Evolutionary conservation across 2,797 vertebrate species (phyloP).

Genomic region (Pipistrellus pygmaeus): DNA sequence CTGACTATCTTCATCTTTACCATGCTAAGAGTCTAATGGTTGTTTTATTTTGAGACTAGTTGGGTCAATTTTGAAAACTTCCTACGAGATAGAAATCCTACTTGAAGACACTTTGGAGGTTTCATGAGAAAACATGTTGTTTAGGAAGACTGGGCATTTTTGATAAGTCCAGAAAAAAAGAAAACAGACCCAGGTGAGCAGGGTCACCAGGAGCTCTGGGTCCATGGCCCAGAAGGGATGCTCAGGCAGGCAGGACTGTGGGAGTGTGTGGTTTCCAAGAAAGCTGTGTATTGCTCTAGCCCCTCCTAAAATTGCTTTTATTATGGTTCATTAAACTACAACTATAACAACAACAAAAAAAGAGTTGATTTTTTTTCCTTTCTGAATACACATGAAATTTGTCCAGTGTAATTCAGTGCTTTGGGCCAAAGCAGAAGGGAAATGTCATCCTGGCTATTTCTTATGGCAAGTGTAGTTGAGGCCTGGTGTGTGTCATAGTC

Average conservation of each 20-base stretch:
- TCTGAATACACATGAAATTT: constrained; percentile 37
- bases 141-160: not conserved
- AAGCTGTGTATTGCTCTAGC: not conserved
- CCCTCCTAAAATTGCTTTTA: not conserved
- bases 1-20: not conserved
- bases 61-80: not conserved
- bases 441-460: not conserved
- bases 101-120: not conserved
- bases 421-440: not conserved
- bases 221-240: not conserved
- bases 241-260: not conserved
- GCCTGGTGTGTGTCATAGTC: not conserved
- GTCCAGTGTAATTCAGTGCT: not conserved
- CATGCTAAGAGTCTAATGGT: not conserved
- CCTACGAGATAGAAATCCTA: not conserved
- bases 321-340: not conserved
- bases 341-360: constrained; percentile 9
- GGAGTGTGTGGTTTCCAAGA: not conserved
- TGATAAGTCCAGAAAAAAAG: not conserved
- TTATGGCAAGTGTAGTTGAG: not conserved
- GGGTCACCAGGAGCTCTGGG: not conserved
- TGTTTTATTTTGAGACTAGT: not conserved
- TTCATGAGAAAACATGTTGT: not conserved
- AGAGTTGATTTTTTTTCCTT: not conserved
- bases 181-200: not conserved